Evolutionary conservation across 2,797 vertebrate genomes (phyloP).

Genomic region (Scarus forsteni): DNA sequence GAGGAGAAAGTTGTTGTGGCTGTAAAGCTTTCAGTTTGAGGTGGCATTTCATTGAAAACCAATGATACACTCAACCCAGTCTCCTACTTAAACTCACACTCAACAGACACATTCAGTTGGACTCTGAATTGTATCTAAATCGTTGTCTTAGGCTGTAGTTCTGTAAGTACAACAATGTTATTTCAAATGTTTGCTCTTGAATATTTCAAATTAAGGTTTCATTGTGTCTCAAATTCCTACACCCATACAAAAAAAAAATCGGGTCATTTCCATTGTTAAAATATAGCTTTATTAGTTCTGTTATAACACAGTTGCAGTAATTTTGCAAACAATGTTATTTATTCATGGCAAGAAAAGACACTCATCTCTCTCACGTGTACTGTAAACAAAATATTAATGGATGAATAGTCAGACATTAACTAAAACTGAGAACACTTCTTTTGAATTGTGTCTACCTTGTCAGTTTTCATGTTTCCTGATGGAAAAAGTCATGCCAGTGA

Average conservation of each 20-base stretch:
- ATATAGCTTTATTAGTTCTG: constrained; percentile 83
- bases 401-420: constrained; percentile 31
- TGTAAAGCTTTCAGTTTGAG: no score
- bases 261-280: constrained; percentile 74
- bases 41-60: no score
- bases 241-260: constrained; percentile 33
- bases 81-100: not conserved
- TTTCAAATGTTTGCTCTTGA: not conserved
- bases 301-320: constrained; percentile 62
- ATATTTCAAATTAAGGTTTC: not conserved
- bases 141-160: not conserved
- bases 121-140: not conserved
- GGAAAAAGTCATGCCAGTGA: constrained; percentile 25
- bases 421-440: constrained; percentile 34
- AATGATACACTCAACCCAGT: not conserved
- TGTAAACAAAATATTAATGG: constrained; percentile 59
- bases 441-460: constrained; percentile 21
- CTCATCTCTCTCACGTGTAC: constrained; percentile 32
- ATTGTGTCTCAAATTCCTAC: not conserved
- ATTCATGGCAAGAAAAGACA: constrained; percentile 41
- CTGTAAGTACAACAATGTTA: not conserved
- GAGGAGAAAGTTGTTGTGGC: no score
- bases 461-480: constrained; percentile 20
- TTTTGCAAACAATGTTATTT: constrained; percentile 60
- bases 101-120: no score